Conservation (phyloP, 1,140 invertebrate genomes). For the Diprion similis region DNA sequence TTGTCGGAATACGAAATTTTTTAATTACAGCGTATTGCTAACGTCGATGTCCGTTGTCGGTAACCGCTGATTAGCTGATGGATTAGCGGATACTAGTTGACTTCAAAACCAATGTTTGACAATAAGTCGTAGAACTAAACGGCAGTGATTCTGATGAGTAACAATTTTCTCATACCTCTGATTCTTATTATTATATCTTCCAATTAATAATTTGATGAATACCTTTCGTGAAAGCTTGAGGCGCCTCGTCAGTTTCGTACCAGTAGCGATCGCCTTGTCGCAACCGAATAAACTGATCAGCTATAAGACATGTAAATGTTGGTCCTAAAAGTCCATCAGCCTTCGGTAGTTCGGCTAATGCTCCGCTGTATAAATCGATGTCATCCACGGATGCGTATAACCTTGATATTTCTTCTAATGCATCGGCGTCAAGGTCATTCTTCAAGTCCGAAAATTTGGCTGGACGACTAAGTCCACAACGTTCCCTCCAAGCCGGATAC, state of each 20-base stretch:
- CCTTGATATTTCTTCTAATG: slow-evolving; percentile 67
- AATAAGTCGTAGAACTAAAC: too few relatives aligned
- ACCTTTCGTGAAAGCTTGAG: slow-evolving; percentile 76
- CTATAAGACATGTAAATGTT: slow-evolving; percentile 85
- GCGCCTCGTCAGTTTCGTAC: slow-evolving; percentile 78
- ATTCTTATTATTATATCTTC: slow-evolving; percentile 9
- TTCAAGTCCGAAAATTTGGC: slow-evolving; percentile 78
- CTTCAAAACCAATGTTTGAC: too few relatives aligned
- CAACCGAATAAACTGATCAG: slow-evolving; percentile 82
- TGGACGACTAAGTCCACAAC: slow-evolving; percentile 75
- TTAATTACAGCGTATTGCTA: too few relatives aligned
- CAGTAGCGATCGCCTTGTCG: slow-evolving; percentile 85
- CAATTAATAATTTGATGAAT: slow-evolving; percentile 29
- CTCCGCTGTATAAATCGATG: slow-evolving; percentile 87
- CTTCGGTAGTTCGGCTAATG: slow-evolving; percentile 77
- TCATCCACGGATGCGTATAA: slow-evolving; percentile 82
- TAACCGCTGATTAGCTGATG: too few relatives aligned
- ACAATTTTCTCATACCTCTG: too few relatives aligned
- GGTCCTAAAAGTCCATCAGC: slow-evolving; percentile 79
- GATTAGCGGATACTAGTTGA: too few relatives aligned
- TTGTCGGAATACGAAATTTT: too few relatives aligned
- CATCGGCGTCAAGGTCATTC: slow-evolving; percentile 66
- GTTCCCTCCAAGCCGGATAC: slow-evolving; percentile 78
- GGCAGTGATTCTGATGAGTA: too few relatives aligned
- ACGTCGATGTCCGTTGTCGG: too few relatives aligned